phyloP scores from a whole-genome alignment of 1,140 invertebrate species.

The Cydia strobilella region DNA sequence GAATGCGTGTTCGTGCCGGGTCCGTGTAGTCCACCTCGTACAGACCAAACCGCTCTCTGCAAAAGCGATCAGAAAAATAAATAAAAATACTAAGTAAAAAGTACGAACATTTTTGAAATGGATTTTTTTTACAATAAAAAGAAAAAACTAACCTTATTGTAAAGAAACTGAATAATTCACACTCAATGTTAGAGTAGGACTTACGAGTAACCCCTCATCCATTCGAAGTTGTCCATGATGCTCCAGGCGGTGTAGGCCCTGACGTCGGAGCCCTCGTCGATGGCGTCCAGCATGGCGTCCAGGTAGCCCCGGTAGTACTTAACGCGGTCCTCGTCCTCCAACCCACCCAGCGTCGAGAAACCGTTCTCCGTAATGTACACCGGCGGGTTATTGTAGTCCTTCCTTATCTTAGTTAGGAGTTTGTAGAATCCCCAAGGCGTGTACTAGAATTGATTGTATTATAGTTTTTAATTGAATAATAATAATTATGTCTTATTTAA shows the following conservation, averaged over 20 bases:
- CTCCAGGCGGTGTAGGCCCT: conserved; percentile 83
- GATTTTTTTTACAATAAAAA: too few relatives aligned
- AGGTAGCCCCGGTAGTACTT: conserved; percentile 76
- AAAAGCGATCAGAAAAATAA: conserved; percentile 39
- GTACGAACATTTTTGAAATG: too few relatives aligned
- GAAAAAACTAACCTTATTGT: too few relatives aligned
- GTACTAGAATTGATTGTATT: conserved; percentile 23
- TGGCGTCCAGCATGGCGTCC: conserved; percentile 57
- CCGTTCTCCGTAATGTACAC: conserved; percentile 72
- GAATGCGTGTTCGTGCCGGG: conserved; percentile 82
- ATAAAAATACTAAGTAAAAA: too few relatives aligned
- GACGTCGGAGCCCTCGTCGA: conserved; percentile 64
- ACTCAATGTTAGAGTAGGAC: too few relatives aligned
- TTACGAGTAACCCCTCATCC: conserved; percentile 80
- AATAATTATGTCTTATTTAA: too few relatives aligned
- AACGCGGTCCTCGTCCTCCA: conserved; percentile 61
- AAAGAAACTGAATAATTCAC: too few relatives aligned
- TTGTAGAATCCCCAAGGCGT: conserved; percentile 70
- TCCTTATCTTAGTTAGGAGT: conserved; percentile 53
- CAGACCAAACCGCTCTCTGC: conserved; percentile 85
- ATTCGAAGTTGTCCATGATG: conserved; percentile 85
- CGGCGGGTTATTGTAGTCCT: conserved; percentile 58
- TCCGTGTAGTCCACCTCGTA: conserved; percentile 86
- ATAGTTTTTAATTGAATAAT: too few relatives aligned
- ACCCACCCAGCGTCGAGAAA: conserved; percentile 45